phyloP scores from a whole-genome alignment of 1,140 invertebrate genomes.

The Lepidurus apus region DNA sequence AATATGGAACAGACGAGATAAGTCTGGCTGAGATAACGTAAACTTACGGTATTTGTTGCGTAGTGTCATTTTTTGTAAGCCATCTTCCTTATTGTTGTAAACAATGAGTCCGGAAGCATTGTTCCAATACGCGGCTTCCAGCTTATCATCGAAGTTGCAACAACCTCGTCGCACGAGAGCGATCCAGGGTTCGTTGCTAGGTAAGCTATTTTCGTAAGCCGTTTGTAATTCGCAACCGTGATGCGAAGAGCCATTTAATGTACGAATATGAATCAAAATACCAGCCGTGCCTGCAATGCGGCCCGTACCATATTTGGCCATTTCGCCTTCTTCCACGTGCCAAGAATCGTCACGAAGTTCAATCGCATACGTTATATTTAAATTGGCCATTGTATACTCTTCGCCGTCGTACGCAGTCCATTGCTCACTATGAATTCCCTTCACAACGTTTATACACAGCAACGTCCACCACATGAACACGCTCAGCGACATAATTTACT shows the following conservation, averaged over 20 bases:
- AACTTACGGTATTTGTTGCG: conserved; percentile 33
- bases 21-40: not conserved
- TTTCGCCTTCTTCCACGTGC: conserved; percentile 38
- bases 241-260: conserved; percentile 40
- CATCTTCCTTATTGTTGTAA: conserved; percentile 63
- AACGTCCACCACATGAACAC: not conserved
- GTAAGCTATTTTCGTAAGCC: conserved; percentile 30
- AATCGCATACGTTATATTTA: conserved; percentile 39
- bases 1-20: not conserved
- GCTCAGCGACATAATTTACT: not conserved
- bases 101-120: conserved; percentile 69
- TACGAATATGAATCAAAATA: conserved; percentile 54
- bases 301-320: conserved; percentile 63
- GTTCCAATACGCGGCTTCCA: conserved; percentile 61
- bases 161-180: conserved; percentile 64
- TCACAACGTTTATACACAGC: not conserved
- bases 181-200: conserved; percentile 57
- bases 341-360: conserved; percentile 35
- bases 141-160: conserved; percentile 70
- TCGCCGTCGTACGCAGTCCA: conserved; percentile 35
- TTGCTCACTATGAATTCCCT: conserved; percentile 19
- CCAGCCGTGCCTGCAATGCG: conserved; percentile 56
- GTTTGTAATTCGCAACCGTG: conserved; percentile 38
- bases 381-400: conserved; percentile 38
- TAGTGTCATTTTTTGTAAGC: conserved; percentile 65